phyloP scores from a whole-genome alignment of 2,888 invertebrate genomes.

The Cremastinae sp. region DNA sequence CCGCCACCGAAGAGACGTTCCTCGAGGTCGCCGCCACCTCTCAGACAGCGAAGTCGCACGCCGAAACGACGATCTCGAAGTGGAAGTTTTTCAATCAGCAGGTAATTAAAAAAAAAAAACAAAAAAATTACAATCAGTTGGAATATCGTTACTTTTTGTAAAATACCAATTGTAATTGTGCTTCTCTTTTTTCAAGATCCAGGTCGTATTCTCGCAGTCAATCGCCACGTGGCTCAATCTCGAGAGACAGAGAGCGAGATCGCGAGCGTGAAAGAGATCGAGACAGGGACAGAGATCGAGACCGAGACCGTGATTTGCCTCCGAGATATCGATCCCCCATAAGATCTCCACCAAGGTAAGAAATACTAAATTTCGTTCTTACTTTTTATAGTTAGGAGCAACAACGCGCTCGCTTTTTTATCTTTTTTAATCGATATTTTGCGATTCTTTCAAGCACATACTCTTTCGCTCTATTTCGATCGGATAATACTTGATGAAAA shows the following conservation, averaged over 20 bases:
- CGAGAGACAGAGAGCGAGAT: slow-evolving; percentile 79
- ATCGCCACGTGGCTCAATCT: slow-evolving; percentile 82
- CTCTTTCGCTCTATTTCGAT: no score
- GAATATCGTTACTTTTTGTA: neutral
- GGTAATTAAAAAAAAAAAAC: slow-evolving; percentile 76
- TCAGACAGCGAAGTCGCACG: slow-evolving; percentile 76
- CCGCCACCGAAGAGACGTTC: slow-evolving; percentile 77
- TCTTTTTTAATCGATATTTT: neutral
- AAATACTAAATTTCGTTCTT: neutral
- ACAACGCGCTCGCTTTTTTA: neutral
- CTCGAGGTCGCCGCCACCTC: slow-evolving; percentile 75
- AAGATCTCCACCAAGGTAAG: slow-evolving; percentile 78
- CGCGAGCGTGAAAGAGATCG: slow-evolving; percentile 71
- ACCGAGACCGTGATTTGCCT: slow-evolving; percentile 74
- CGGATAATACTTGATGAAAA: no score
- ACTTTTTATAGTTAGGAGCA: neutral
- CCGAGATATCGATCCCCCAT: slow-evolving; percentile 77
- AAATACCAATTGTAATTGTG: neutral
- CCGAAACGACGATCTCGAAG: slow-evolving; percentile 78
- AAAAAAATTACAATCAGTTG: neutral
- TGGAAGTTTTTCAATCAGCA: slow-evolving; percentile 83
- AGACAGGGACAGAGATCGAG: slow-evolving; percentile 73
- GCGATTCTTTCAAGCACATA: no score
- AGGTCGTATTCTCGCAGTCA: slow-evolving; percentile 85
- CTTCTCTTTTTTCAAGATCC: slow-evolving; percentile 67